Base-by-base conservation (phyloP, 2,797 vertebrate species). In the Pogonophryne albipinna region DNA sequence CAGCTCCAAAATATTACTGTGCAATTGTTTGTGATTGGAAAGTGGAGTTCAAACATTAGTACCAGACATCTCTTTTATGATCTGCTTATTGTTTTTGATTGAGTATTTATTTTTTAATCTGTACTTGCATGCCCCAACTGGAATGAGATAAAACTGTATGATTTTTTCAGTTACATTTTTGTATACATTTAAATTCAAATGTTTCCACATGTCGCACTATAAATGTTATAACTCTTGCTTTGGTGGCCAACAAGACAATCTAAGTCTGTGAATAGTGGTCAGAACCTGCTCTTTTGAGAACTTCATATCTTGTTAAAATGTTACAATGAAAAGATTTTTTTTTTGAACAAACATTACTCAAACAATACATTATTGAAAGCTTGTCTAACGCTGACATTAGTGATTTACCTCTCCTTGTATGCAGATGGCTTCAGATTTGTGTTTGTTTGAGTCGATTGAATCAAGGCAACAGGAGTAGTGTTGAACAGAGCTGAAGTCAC, bases 381-480 rank as follows among this genome's bases (percentile, higher is more conserved):
- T 45, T 31, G 34, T 74, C 34, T 49, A 16, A 15, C 6, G 3
- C 23, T 42, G n/a, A 12, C 50, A 13, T 59, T 7, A 52, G 9
- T 15, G 8, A 23, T 59, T 51, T 34, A 34, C 14, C 16, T 59
- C 15, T 61, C 42, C 27, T 45, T 61, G 13, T 23, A 64, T 50
- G 23, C n/a, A 52, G 46, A 71, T 71, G 11, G 38, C 14, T 9
- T 38, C 6, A 53, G 63, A 17, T 27, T 27, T 56, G 42, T 13
- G 19, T 7, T 27, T 42, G 23, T 50, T 42, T 49, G 10, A 47
- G 45, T 31, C 2, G 6, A 27, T 31, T 62, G 16, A 62, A 49
- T 64, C 1, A 66, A 47, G 42, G 31, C 19, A 51, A 44, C 60
- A 58, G 47, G 51, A 63, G 42, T 11, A 57, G 38, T 50, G 63